Conservation (phyloP, 2,113 vertebrate species). For the Anolis carolinensis region DNA sequence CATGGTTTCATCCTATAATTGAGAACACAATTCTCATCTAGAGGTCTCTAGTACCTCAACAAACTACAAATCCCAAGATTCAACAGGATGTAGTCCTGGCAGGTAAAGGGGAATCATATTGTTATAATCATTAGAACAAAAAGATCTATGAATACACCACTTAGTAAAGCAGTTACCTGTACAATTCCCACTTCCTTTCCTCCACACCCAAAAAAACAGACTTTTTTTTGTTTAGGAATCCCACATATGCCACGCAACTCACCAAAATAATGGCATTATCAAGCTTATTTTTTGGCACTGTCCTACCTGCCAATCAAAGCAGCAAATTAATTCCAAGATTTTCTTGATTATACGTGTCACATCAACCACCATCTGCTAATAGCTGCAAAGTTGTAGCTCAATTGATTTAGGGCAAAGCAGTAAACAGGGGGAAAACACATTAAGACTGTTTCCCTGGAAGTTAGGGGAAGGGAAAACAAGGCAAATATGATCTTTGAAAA, state of each 20-base stretch:
- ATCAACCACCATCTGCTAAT: background rate
- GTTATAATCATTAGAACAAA: background rate
- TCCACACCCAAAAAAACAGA: no score
- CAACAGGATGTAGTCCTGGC: no score
- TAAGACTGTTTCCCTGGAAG: background rate
- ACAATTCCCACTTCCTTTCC: no score
- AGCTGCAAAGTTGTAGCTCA: constrained; percentile 26
- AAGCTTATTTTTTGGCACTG: background rate
- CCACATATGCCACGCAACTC: background rate
- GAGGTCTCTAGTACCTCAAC: no score
- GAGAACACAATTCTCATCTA: no score
- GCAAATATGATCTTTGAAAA: background rate
- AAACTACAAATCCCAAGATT: no score
- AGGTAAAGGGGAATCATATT: no score
- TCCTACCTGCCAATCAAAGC: background rate
- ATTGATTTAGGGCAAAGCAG: constrained; percentile 3
- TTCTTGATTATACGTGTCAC: background rate
- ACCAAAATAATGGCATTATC: background rate
- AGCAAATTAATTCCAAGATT: constrained; percentile 5
- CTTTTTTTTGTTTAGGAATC: background rate
- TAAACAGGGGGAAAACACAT: background rate
- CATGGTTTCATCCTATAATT: no score
- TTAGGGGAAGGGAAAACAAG: constrained; percentile 1
- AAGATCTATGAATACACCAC: background rate
- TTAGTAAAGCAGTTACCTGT: background rate